Conservation (phyloP, 2,113 vertebrate species). For the Xiphophorus couchianus region DNA sequence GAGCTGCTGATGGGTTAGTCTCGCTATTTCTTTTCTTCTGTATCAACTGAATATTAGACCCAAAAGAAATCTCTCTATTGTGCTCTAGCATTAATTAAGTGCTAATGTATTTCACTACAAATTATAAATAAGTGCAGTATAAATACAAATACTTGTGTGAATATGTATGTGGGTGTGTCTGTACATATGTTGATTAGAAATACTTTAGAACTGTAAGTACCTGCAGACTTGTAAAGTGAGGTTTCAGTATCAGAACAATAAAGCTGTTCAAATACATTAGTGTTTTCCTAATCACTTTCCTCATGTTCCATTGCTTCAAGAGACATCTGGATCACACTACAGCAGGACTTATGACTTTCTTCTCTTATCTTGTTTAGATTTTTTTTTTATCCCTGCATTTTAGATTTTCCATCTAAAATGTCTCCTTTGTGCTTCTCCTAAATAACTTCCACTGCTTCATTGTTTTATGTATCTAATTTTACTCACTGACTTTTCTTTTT, state of each 20-base stretch:
- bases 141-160: too few relatives aligned
- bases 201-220: not conserved
- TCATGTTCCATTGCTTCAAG: conserved; percentile 26
- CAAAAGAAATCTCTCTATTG: not conserved
- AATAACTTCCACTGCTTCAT: not conserved
- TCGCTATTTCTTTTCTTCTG: not conserved
- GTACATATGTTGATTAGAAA: too few relatives aligned
- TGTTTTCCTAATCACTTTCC: conserved; percentile 14
- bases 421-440: not conserved
- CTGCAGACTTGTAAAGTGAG: conserved; percentile 12
- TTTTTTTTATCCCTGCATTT: not conserved
- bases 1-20: conserved; percentile 35
- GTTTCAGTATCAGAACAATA: not conserved
- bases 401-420: conserved; percentile 1
- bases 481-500: not conserved
- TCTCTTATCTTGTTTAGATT: not conserved
- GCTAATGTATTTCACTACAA: too few relatives aligned
- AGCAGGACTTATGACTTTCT: conserved; percentile 4
- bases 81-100: too few relatives aligned
- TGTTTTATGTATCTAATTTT: not conserved
- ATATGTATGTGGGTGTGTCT: too few relatives aligned
- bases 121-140: too few relatives aligned
- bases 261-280: conserved; percentile 14
- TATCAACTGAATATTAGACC: conserved; percentile 17
- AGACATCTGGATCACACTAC: conserved; percentile 14